phyloP scores from a whole-genome alignment of 2,113 vertebrate genomes.

The Bubo blakistoni region DNA sequence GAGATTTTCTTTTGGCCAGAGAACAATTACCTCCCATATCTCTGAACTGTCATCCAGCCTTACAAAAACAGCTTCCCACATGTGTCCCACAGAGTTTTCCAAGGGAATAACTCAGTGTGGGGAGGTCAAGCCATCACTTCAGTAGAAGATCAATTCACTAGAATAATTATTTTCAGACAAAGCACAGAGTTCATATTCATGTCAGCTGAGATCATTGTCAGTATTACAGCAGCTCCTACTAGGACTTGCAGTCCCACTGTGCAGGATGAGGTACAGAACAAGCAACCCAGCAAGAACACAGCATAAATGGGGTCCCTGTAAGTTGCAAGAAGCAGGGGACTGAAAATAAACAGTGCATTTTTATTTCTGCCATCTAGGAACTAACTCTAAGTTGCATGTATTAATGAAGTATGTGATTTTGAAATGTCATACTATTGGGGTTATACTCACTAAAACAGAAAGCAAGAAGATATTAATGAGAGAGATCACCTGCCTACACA shows the following conservation, averaged over 20 bases:
- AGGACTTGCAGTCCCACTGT: neutral
- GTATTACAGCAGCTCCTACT: neutral
- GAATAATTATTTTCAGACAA: conserved; percentile 36
- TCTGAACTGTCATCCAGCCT: conserved; percentile 3
- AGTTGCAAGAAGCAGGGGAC: neutral
- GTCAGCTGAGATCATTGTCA: neutral
- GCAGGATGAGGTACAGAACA: neutral
- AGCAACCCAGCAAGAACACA: neutral
- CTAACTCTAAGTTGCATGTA: neutral
- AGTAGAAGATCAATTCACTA: neutral
- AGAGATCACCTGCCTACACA: conserved; percentile 46
- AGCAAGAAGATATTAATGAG: conserved; percentile 27
- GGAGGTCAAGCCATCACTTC: conserved; percentile 12
- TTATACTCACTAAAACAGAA: conserved; percentile 34
- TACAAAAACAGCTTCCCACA: neutral
- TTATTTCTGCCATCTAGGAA: neutral
- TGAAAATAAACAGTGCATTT: neutral
- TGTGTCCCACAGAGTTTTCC: neutral
- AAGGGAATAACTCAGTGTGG: neutral
- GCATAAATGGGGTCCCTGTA: neutral
- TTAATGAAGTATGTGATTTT: neutral
- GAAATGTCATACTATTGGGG: conserved; percentile 31
- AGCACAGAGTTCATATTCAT: neutral
- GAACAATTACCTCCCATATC: neutral
- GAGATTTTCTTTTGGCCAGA: neutral